Percentiles rank a stretch among this genome's conserved stretches.
phyloP scores from a whole-genome alignment of 2,797 vertebrate species.

The Rhinoraja longicauda region DNA sequence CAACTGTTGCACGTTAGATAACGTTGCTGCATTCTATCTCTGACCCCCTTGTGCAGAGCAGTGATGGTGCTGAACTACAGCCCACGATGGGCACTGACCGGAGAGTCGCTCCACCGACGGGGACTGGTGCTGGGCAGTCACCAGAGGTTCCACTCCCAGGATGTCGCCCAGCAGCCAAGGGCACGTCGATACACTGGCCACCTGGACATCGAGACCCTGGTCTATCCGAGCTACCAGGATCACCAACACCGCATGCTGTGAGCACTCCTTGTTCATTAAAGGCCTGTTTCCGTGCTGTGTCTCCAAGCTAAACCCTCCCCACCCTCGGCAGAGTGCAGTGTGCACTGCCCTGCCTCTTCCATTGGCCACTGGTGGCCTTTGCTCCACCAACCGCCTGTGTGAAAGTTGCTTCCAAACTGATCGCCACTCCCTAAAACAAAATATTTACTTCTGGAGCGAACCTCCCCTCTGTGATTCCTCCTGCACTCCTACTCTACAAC shows the following conservation, averaged over 20 bases:
- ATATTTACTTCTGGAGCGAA: not conserved
- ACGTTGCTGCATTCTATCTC: not conserved
- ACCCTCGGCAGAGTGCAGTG: not conserved
- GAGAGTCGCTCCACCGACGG: too few species aligned
- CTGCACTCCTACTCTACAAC: too few species aligned
- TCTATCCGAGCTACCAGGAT: not conserved
- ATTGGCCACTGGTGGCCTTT: not conserved
- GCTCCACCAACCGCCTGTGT: not conserved
- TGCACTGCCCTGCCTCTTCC: not conserved
- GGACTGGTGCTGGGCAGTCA: not conserved
- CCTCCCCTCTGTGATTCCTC: too few species aligned
- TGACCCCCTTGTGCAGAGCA: not conserved
- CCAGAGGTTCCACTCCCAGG: too few species aligned
- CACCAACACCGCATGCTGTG: slow-evolving; percentile 3
- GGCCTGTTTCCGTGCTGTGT: too few species aligned
- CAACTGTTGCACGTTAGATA: not conserved
- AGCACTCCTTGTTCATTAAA: not conserved
- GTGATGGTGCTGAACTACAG: not conserved
- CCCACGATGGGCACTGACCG: not conserved
- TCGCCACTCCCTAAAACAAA: not conserved
- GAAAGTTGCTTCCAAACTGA: not conserved
- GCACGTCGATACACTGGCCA: not conserved
- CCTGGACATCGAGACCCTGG: not conserved
- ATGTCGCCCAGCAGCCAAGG: not conserved
- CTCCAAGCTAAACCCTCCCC: too few species aligned